Evolutionary conservation across 2,113 vertebrate species (phyloP).

Genomic region (Enhydra lutris): DNA sequence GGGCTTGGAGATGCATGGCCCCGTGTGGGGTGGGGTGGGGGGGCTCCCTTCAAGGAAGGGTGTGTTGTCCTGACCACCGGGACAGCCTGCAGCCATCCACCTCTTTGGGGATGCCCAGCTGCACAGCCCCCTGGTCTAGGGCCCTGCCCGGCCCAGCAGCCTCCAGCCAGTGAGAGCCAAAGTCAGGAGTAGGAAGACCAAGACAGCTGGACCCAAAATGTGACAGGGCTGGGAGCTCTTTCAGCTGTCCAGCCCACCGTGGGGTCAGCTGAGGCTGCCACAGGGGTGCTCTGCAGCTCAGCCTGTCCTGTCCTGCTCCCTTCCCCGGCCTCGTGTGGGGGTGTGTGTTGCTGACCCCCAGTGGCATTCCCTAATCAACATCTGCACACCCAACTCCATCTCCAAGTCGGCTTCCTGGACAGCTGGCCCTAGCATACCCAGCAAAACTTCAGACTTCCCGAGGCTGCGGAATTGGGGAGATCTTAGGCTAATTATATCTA

Average conservation of each 20-base stretch:
- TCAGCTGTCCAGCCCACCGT: neutral
- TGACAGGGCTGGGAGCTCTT: neutral
- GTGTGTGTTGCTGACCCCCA: neutral
- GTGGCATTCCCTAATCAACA: too few relatives aligned
- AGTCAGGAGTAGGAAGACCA: neutral
- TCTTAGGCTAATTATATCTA: neutral
- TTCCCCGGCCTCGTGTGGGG: fast-evolving
- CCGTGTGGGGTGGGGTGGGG: fast-evolving
- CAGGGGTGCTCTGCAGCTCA: neutral
- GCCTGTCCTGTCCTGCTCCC: neutral
- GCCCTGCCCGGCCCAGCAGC: neutral
- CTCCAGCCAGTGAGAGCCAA: too few relatives aligned
- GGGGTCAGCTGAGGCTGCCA: neutral
- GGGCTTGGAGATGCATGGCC: too few relatives aligned
- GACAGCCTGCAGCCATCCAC: too few relatives aligned
- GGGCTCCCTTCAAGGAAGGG: neutral
- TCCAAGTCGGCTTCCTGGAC: neutral
- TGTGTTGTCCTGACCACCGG: fast-evolving
- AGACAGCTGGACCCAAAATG: too few relatives aligned
- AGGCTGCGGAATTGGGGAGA: neutral
- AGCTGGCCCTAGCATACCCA: fast-evolving
- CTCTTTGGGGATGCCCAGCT: neutral
- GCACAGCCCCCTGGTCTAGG: neutral
- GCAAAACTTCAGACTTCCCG: neutral
- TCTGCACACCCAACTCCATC: too few relatives aligned